Base-by-base conservation (phyloP, 1,140 invertebrate species). In the Heterodera carotae region DNA sequence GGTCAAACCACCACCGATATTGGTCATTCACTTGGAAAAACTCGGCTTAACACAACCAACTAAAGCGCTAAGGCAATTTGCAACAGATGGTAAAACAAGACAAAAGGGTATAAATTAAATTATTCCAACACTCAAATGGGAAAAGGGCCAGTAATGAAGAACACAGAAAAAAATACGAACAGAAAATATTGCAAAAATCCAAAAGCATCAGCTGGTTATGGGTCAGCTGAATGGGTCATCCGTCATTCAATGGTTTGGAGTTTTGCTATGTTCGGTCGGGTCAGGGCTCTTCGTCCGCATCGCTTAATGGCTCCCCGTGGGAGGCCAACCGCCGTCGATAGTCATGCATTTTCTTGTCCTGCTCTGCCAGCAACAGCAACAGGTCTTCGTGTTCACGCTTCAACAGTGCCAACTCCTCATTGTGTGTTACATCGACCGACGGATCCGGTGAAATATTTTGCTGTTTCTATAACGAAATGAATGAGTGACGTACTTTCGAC, bases 351-450 rank as follows among this genome's bases (percentile, higher is more conserved):
- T 93, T 93, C 2, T 89, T 88, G 84, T 94, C 93, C 89, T 94
- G 93, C 87, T 96, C 93, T 2, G 92, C 92, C 53, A 97, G 89
- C 69, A 97, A 88, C 84, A 93, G 92, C 27, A 97, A 88, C 78
- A 96, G 88, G 89, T 96, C 93, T 82, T 96, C 94, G 88, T 96
- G 94, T 86, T 97, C 94, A 86, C 93, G 94, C 85, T 91, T 92
- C 60, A 94, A 86, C 78, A 90, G 91, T 36, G 92, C 91, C 76
- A 94, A 84, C 78, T 94, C 91, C 0, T 88, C 86, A 66, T 86
- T 78, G 12, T 69, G 36, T 10, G 36, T 39, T 22, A 29, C 36
- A 43, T 22, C 69, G 15, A 34, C 27, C n/a, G 69, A 33, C 2
- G n/a, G n/a, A n/a, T 8, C 48, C 68, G n/a, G 33, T n/a, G 70